Conservation (phyloP, 2,113 vertebrate species). For the Coreoperca whiteheadi region DNA sequence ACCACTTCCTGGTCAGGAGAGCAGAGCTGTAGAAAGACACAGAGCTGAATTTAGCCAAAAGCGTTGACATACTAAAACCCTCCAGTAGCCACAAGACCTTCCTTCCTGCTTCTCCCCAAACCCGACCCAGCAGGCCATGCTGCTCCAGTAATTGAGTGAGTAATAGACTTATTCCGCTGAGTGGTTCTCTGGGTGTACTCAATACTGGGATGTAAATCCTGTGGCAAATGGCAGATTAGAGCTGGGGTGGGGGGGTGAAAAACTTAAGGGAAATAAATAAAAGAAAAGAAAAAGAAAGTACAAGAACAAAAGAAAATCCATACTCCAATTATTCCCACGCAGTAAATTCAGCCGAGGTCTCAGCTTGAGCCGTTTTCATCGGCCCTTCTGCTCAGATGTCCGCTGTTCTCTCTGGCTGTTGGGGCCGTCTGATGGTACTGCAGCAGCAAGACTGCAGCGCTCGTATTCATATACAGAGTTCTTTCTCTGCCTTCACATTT, state of each 20-base stretch:
- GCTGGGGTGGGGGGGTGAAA: slow-evolving; percentile 24
- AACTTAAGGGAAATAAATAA: slow-evolving; percentile 60
- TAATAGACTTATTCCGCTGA: slow-evolving; percentile 85
- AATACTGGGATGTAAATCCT: slow-evolving; percentile 82
- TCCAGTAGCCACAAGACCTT: slow-evolving; percentile 72
- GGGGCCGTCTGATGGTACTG: slow-evolving; percentile 1
- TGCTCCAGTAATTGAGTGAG: slow-evolving; percentile 84
- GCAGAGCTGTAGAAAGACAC: slow-evolving; percentile 54
- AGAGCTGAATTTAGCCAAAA: slow-evolving; percentile 61
- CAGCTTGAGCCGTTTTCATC: slow-evolving; percentile 35
- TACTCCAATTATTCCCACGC: slow-evolving; percentile 68
- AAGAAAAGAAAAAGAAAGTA: slow-evolving; percentile 55
- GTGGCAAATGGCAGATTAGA: slow-evolving; percentile 75
- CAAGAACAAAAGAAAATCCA: slow-evolving; percentile 72
- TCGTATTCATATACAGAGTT: slow-evolving; percentile 15
- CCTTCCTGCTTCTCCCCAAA: slow-evolving; percentile 68
- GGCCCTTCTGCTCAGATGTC: slow-evolving; percentile 8
- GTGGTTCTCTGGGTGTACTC: slow-evolving; percentile 81
- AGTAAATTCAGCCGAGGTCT: slow-evolving; percentile 61
- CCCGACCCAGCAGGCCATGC: slow-evolving; percentile 77
- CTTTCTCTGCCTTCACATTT: slow-evolving; percentile 26
- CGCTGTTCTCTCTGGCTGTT: slow-evolving; percentile 9
- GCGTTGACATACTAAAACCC: slow-evolving; percentile 73
- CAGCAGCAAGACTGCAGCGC: background rate
- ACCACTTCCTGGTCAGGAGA: slow-evolving; percentile 27